phyloP scores from a whole-genome alignment of 1,140 invertebrate genomes.

The Neodiprion pinetum region DNA sequence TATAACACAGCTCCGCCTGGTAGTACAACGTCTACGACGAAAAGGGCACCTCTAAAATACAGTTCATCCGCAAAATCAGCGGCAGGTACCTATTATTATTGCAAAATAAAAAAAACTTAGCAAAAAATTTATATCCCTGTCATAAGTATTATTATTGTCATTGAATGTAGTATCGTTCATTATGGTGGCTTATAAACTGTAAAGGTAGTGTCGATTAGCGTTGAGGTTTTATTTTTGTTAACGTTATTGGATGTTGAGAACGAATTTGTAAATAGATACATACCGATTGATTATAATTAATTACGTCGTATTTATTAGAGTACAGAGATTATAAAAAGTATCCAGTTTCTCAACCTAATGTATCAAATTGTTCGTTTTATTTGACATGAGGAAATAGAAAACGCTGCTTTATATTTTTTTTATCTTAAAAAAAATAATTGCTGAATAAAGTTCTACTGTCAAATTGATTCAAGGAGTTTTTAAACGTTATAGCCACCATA shows the following conservation, averaged over 20 bases:
- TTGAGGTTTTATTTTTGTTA: not conserved
- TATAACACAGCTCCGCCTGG: constrained; percentile 51
- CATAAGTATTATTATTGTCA: not conserved
- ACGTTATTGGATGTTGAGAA: not conserved
- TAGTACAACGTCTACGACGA: constrained; percentile 34
- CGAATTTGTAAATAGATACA: too few species aligned
- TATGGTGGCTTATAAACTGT: not conserved
- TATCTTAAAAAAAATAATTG: constrained; percentile 36
- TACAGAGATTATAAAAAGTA: too few species aligned
- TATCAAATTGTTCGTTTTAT: constrained; percentile 15
- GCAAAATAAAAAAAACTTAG: not conserved
- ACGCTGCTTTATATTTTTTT: constrained; percentile 30
- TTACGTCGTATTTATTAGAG: not conserved
- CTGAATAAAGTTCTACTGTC: not conserved
- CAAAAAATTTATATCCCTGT: not conserved
- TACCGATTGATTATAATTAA: constrained; percentile 8
- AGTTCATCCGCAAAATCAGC: constrained; percentile 43
- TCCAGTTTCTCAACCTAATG: not conserved
- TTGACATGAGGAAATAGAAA: not conserved
- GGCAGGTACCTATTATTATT: constrained; percentile 3
- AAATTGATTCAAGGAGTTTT: too few species aligned
- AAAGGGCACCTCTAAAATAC: constrained; percentile 46
- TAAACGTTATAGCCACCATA: not conserved
- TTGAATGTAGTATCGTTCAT: not conserved
- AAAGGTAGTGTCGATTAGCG: not conserved